These are phyloP conservation scores for Philonicus albiceps DNA, from an alignment of 2,888 invertebrate species.

Conservation along the genomic window DNA sequence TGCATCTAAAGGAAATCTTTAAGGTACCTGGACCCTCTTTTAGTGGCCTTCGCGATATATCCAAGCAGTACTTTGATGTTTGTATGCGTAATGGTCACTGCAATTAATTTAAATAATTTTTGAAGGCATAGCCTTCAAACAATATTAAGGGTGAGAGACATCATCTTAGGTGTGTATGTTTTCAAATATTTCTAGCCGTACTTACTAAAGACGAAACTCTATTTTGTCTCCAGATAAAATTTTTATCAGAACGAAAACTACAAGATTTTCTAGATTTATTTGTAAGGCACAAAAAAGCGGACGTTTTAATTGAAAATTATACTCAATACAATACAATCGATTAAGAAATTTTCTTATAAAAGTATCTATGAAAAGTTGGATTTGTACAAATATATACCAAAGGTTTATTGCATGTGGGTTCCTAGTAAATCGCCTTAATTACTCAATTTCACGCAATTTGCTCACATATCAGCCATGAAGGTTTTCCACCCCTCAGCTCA, in stretches of 20 bases:
- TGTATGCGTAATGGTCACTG: constrained; percentile 14
- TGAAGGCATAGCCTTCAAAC: not conserved
- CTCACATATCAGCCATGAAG: not conserved
- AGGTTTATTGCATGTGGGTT: not conserved
- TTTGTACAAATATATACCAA: not conserved
- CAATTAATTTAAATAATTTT: constrained; percentile 16
- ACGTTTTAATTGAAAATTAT: not conserved
- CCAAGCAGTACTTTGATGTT: not conserved
- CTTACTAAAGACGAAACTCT: too few relatives aligned
- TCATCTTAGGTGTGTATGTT: not conserved
- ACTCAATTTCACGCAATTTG: constrained; percentile 31
- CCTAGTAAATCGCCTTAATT: not conserved
- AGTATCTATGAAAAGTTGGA: not conserved
- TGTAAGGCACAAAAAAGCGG: too few relatives aligned
- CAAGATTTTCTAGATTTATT: too few relatives aligned
- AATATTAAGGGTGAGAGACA: not conserved
- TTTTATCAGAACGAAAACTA: too few relatives aligned
- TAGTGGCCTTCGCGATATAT: not conserved
- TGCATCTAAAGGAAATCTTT: not conserved
- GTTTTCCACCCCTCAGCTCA: not conserved
- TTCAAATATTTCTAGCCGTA: not conserved
- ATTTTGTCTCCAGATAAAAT: too few relatives aligned
- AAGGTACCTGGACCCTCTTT: not conserved
- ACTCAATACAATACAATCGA: not conserved
- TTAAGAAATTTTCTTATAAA: not conserved